A percentile compares a stretch with the other conserved stretches of the same genome.
These are phyloP conservation scores for Loxodonta africana DNA, from an alignment of 2,113 vertebrate genomes.

Conservation along the genomic window DNA sequence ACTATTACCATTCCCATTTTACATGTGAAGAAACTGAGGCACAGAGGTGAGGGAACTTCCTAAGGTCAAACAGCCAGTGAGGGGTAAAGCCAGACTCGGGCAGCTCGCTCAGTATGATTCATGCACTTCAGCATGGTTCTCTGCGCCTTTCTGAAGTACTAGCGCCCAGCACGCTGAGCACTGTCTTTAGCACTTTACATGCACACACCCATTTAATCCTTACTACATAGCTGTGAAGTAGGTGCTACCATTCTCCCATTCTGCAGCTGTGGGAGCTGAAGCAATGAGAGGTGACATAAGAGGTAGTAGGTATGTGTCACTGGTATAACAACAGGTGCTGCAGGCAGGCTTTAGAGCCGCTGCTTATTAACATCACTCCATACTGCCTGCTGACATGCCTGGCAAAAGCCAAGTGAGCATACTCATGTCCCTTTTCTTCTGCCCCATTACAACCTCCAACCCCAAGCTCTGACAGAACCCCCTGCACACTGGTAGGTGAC, in stretches of 20 bases:
- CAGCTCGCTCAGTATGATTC: not conserved
- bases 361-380: not conserved
- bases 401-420: not conserved
- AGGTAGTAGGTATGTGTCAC: not conserved
- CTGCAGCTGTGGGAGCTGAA: not conserved
- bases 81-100: not conserved
- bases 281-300: not conserved
- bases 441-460: not conserved
- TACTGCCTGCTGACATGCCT: not conserved
- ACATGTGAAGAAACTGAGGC: not conserved
- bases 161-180: not conserved
- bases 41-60: not conserved
- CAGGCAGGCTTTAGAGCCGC: not conserved
- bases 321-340: not conserved
- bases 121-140: fast-evolving
- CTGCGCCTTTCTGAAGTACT: not conserved
- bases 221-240: too few species aligned
- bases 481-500: not conserved
- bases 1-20: not conserved
- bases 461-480: not conserved
- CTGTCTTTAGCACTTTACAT: not conserved
- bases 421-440: not conserved
- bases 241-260: not conserved
- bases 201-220: not conserved
- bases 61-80: not conserved